These are phyloP conservation scores for Troglohyphantes excavatus DNA, from an alignment of 2,888 invertebrate species.

Conservation along the genomic window DNA sequence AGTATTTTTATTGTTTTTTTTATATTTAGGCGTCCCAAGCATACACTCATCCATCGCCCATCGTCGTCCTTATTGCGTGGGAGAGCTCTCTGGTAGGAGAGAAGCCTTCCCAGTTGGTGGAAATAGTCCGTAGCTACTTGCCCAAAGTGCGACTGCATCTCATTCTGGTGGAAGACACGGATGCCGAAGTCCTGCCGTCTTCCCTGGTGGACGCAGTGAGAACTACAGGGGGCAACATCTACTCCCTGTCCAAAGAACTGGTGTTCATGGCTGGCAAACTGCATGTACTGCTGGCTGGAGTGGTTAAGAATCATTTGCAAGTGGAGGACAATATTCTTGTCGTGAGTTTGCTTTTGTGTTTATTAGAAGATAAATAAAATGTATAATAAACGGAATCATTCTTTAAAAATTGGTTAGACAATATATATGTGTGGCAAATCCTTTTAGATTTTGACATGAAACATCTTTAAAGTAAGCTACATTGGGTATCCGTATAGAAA, in stretches of 20 bases:
- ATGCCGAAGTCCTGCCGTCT: neutral
- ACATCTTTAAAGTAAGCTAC: too few relatives aligned
- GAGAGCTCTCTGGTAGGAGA: constrained; percentile 21
- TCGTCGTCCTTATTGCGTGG: constrained; percentile 37
- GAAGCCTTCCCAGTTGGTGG: constrained; percentile 9
- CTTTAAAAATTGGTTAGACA: too few relatives aligned
- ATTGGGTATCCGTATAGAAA: too few relatives aligned
- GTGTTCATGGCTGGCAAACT: constrained; percentile 18
- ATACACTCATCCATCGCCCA: neutral
- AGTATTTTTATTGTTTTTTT: neutral
- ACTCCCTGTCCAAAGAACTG: constrained; percentile 15
- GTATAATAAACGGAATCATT: too few relatives aligned
- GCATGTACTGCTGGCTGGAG: constrained; percentile 4
- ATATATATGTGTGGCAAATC: too few relatives aligned
- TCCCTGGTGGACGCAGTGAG: constrained; percentile 40
- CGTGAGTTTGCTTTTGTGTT: constrained; percentile 25
- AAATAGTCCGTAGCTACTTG: neutral
- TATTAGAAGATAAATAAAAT: neutral
- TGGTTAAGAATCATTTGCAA: constrained; percentile 39
- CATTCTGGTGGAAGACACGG: constrained; percentile 50
- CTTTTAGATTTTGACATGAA: too few relatives aligned
- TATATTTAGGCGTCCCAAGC: constrained; percentile 28
- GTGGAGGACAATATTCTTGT: constrained; percentile 52
- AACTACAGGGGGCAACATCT: constrained; percentile 24
- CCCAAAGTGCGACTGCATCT: constrained; percentile 4